These are phyloP conservation scores for Halichondria panicea DNA, from an alignment of 37 sponge, comb jelly and placozoan species.

Conservation along the genomic window DNA sequence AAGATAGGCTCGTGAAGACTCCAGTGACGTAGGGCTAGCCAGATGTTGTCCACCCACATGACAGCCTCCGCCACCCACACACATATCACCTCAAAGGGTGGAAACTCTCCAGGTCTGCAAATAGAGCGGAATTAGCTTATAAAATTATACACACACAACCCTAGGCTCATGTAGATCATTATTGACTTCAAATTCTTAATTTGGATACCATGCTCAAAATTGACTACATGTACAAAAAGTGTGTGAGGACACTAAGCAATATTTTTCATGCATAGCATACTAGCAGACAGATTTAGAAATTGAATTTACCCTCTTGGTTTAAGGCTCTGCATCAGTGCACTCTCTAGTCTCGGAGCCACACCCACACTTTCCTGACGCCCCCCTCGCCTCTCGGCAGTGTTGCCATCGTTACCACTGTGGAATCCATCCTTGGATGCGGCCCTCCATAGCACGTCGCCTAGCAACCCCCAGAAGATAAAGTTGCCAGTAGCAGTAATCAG, in stretches of 20 bases:
- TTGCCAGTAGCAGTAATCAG: constrained; percentile 4
- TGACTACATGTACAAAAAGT: too few relatives aligned
- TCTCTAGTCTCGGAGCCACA: neutral
- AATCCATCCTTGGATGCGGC: constrained; percentile 24
- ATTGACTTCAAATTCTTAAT: too few relatives aligned
- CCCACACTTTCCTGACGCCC: neutral
- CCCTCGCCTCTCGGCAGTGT: neutral
- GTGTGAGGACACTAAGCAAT: too few relatives aligned
- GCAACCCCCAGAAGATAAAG: constrained; percentile 3
- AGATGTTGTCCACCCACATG: constrained; percentile 61
- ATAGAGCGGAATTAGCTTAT: too few relatives aligned
- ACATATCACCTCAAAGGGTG: constrained; percentile 50
- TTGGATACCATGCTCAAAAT: too few relatives aligned
- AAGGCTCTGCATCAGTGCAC: too few relatives aligned
- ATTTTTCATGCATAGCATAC: too few relatives aligned
- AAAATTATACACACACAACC: too few relatives aligned
- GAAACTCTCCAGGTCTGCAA: constrained; percentile 24
- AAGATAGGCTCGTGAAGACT: constrained; percentile 31
- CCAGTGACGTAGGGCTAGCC: constrained; percentile 46
- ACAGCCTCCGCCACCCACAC: constrained; percentile 35
- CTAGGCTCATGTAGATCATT: too few relatives aligned
- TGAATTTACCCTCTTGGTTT: too few relatives aligned
- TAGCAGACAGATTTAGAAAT: too few relatives aligned
- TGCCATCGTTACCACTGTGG: neutral
- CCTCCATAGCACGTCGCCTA: constrained; percentile 26